Base-by-base conservation (phyloP, 2,888 invertebrate species). In the Agrochola lota region DNA sequence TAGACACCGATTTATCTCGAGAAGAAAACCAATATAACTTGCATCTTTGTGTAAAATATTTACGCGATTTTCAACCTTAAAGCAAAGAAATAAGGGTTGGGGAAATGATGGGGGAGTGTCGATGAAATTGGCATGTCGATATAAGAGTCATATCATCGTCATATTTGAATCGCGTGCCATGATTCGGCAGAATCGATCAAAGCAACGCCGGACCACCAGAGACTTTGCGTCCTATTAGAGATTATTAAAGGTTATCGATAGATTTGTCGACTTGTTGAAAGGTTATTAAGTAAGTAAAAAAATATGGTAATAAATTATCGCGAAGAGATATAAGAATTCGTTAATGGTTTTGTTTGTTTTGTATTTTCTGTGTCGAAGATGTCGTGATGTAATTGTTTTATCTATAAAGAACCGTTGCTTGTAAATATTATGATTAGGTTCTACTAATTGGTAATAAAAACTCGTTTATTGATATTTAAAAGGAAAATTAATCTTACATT, bases 161-260 rank as follows among this genome's bases (percentile, higher is more conserved):
- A 93, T 94, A 95, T 95, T 95, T 93, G 95, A 95, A 95, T 95
- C 96, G 96, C 95, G 95, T 96, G 96, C 95, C 94, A 90, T 96
- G 96, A 96, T 95, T 95, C 95, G 94, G 96, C 96, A 94, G 93
- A 94, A 94, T 95, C 93, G 91, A 94, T 95, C 95, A 95, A 95
- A 95, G 95, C 91, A 91, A 90, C 90, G 93, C 91, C 91, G 93
- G 96, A 96, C 96, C 96, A 96, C 96, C 96, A 94, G 94, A 94
- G 96, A 94, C 92, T 92, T 92, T 78, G 72, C 90, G 90, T 80
- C 81, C 75, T 84, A 88, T 80, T 86, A 81, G 85, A 85, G 79
- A 80, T 81, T 87, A 75, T 86, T 80, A 81, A 79, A 86, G 80
- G 84, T 85, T 90, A 87, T 91, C 91, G 91, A 91, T 90, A 91